These are phyloP conservation scores for Leptinotarsa defecta DNA, from an alignment of 1,140 invertebrate genomes.

Conservation along the genomic window DNA sequence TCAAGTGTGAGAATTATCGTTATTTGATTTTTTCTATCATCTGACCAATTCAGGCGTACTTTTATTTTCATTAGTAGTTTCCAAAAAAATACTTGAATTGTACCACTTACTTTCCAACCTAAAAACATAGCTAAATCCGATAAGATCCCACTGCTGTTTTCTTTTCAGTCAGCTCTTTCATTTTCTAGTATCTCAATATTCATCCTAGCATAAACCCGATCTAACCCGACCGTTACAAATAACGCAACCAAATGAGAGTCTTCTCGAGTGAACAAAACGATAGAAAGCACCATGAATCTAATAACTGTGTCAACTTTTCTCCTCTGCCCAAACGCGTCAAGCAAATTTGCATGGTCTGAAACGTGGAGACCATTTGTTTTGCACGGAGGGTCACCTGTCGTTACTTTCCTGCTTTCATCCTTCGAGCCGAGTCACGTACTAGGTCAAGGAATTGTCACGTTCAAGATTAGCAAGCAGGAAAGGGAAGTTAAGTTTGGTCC, in stretches of 20 bases:
- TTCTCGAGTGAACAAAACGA: not conserved
- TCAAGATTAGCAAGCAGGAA: constrained; percentile 18
- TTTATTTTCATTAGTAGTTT: too few species aligned
- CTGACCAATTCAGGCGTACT: too few species aligned
- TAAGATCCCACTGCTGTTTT: too few species aligned
- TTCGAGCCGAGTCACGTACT: constrained; percentile 26
- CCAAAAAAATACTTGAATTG: too few species aligned
- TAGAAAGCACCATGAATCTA: not conserved
- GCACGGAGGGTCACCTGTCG: constrained; percentile 26
- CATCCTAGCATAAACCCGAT: too few species aligned
- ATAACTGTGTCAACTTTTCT: constrained; percentile 20
- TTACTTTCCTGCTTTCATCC: constrained; percentile 30
- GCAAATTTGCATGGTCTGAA: constrained; percentile 26
- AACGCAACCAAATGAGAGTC: not conserved
- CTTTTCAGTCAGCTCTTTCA: too few species aligned
- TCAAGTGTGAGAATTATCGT: too few species aligned
- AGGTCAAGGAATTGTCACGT: constrained; percentile 27
- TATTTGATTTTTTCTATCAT: too few species aligned
- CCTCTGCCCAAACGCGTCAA: not conserved
- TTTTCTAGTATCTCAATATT: too few species aligned
- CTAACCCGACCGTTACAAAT: not conserved
- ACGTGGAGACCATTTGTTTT: constrained; percentile 19
- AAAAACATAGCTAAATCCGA: too few species aligned
- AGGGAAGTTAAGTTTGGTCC: constrained; percentile 9
- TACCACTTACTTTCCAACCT: too few species aligned